These are phyloP conservation scores for Acanthoscelides obtectus DNA, from an alignment of 2,888 invertebrate species.

Conservation along the genomic window DNA sequence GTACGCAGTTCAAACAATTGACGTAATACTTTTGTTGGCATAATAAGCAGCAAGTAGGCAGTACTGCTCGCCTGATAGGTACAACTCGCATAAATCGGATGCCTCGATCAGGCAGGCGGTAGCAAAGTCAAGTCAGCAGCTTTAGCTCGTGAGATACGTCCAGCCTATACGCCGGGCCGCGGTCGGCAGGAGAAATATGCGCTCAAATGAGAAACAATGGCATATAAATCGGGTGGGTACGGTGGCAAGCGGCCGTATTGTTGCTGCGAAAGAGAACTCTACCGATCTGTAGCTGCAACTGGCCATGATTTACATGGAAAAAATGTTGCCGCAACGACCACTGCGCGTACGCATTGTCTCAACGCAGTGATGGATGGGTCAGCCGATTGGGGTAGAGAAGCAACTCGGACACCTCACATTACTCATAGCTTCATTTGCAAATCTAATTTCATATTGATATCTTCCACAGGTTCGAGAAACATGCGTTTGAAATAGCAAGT, in stretches of 20 bases:
- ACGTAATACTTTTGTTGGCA: background rate
- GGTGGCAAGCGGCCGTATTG: background rate
- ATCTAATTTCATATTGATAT: no score
- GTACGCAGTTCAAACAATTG: background rate
- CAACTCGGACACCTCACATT: background rate
- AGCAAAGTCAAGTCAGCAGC: background rate
- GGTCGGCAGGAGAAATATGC: constrained; percentile 43
- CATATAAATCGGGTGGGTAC: constrained; percentile 43
- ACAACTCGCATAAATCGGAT: background rate
- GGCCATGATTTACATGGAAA: background rate
- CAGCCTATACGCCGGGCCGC: constrained; percentile 13
- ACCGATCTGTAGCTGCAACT: background rate
- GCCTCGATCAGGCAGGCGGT: background rate
- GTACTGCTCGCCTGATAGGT: background rate
- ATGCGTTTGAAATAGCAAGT: no score
- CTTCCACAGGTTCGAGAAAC: no score
- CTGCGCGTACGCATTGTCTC: background rate
- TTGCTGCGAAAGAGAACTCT: background rate
- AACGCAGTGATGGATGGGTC: background rate
- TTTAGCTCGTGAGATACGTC: constrained; percentile 37
- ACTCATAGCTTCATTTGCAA: background rate
- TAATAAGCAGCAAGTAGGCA: background rate
- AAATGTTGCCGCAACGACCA: background rate
- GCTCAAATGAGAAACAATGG: constrained; percentile 49
- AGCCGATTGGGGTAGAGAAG: background rate